Evolutionary conservation across 2,113 vertebrate genomes (phyloP).

Genomic region (Artemisiospiza belli): DNA sequence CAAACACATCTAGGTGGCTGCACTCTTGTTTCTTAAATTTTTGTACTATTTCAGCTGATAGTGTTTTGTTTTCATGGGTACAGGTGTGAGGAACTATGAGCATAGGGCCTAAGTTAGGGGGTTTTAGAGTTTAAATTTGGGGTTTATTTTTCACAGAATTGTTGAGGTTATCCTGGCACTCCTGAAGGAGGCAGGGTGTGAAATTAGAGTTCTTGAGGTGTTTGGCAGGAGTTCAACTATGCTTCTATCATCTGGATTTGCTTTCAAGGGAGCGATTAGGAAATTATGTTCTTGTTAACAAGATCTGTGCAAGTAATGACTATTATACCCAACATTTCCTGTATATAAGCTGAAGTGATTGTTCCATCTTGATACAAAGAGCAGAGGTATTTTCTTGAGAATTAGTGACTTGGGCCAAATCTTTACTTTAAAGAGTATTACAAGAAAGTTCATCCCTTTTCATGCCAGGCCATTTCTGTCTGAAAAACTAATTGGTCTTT

Average conservation of each 20-base stretch:
- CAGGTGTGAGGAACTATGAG: background rate
- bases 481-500: background rate
- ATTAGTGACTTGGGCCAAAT: background rate
- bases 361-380: conserved; percentile 11
- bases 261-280: conserved; percentile 59
- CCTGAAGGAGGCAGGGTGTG: conserved; percentile 13
- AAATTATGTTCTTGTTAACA: conserved; percentile 63
- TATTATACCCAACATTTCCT: conserved; percentile 54
- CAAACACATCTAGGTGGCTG: background rate
- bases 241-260: conserved; percentile 29
- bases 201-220: conserved; percentile 39
- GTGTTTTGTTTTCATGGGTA: background rate
- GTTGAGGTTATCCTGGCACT: conserved; percentile 12
- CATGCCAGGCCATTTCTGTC: background rate
- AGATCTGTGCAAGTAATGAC: conserved; percentile 25
- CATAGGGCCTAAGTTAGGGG: background rate
- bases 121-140: background rate
- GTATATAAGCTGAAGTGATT: conserved; percentile 20
- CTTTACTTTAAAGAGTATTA: background rate
- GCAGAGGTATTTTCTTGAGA: background rate
- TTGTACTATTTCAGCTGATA: background rate
- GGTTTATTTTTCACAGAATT: background rate
- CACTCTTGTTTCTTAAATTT: background rate
- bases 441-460: background rate
- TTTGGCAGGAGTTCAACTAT: conserved; percentile 46